Percentiles rank a stretch among this genome's conserved stretches.
Evolutionary conservation across 2,888 invertebrate species (phyloP).

Genomic region (Acronicta aceris): DNA sequence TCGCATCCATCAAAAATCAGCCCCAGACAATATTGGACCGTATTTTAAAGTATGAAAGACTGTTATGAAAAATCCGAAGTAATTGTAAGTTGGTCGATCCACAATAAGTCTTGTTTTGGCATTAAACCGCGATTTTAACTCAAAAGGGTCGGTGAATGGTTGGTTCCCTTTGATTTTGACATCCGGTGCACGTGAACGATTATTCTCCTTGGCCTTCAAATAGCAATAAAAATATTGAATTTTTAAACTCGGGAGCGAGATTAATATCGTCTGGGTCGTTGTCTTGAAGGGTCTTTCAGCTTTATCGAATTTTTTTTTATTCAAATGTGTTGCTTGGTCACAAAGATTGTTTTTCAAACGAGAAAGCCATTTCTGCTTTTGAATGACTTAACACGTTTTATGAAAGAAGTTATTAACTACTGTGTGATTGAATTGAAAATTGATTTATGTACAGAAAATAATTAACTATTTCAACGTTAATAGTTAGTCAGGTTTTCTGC

Average conservation of each 20-base stretch:
- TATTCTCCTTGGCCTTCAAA: slow-evolving; percentile 65
- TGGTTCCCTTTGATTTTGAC: slow-evolving; percentile 78
- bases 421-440: slow-evolving; percentile 35
- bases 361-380: slow-evolving; percentile 14
- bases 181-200: slow-evolving; percentile 85
- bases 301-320: slow-evolving; percentile 25
- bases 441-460: slow-evolving; percentile 14
- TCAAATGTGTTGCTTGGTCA: slow-evolving; percentile 28
- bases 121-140: slow-evolving; percentile 77
- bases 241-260: slow-evolving; percentile 55
- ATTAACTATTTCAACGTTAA: slow-evolving; percentile 3
- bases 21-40: slow-evolving; percentile 58
- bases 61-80: slow-evolving; percentile 25
- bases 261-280: slow-evolving; percentile 57
- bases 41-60: slow-evolving; percentile 53
- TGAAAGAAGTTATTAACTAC: slow-evolving; percentile 22
- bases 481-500: slow-evolving; percentile 22
- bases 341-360: slow-evolving; percentile 24
- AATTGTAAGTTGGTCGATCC: slow-evolving; percentile 56
- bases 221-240: slow-evolving; percentile 73
- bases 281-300: slow-evolving; percentile 41
- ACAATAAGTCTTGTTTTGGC: slow-evolving; percentile 80
- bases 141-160: slow-evolving; percentile 76
- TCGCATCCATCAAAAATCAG: slow-evolving; percentile 60
- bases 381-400: slow-evolving; percentile 15